phyloP scores from a whole-genome alignment of 2,113 vertebrate species.

The Boleophthalmus pectinirostris region DNA sequence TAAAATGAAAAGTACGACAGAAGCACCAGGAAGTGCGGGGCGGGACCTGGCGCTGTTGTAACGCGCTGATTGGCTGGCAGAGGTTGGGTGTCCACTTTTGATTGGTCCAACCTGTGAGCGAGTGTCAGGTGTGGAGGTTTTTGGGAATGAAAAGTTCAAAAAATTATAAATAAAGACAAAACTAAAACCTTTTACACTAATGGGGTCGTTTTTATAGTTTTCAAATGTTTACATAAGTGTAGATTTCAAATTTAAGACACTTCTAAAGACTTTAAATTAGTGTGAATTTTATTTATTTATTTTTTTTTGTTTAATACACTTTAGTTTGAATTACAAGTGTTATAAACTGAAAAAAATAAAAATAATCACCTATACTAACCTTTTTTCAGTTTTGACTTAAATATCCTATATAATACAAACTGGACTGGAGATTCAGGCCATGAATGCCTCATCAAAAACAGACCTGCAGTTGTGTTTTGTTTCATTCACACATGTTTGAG shows the following conservation, averaged over 20 bases:
- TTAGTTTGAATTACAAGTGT: too few relatives aligned
- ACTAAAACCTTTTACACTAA: not conserved
- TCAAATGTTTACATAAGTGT: not conserved
- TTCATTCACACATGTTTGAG: too few relatives aligned
- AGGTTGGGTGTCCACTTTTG: conserved; percentile 71
- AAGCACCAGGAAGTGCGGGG: conserved; percentile 61
- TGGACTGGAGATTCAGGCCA: too few relatives aligned
- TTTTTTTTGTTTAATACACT: too few relatives aligned
- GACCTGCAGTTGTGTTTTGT: too few relatives aligned
- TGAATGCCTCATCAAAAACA: too few relatives aligned
- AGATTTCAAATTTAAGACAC: not conserved
- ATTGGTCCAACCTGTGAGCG: conserved; percentile 55
- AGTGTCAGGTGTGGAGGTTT: not conserved
- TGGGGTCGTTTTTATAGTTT: not conserved
- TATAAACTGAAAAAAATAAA: too few relatives aligned
- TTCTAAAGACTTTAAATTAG: too few relatives aligned
- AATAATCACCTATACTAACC: too few relatives aligned
- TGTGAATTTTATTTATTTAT: too few relatives aligned
- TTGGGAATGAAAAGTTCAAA: not conserved
- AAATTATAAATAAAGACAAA: not conserved
- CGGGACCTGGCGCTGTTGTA: conserved; percentile 72
- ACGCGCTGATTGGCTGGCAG: conserved; percentile 74
- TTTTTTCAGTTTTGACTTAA: too few relatives aligned
- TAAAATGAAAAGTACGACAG: conserved; percentile 1
- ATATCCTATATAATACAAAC: too few relatives aligned